Percentiles rank a stretch among this genome's conserved stretches.
Conservation (phyloP, 2,113 vertebrate genomes). For the Dryoscopus gambensis region DNA sequence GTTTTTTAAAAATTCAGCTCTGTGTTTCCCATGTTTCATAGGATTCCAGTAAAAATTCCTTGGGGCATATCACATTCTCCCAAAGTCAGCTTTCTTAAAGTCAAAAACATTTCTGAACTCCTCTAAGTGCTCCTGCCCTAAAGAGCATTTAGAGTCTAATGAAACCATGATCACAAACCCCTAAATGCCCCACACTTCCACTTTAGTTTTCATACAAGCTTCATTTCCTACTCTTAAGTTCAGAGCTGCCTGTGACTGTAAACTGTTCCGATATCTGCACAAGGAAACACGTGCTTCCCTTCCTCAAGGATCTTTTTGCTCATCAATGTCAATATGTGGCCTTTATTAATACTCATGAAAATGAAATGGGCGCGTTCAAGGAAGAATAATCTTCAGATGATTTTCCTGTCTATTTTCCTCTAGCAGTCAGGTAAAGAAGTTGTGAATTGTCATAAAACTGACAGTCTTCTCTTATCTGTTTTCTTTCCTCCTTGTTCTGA, state of each 20-base stretch:
- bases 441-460: neutral
- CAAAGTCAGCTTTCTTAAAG: conserved; percentile 59
- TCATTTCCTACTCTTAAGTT: conserved; percentile 39
- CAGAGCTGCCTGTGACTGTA: neutral
- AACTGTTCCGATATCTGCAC: neutral
- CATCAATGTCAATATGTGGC: neutral
- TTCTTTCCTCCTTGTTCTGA: neutral
- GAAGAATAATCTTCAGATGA: neutral
- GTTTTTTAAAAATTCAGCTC: conserved; percentile 52
- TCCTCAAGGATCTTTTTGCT: conserved; percentile 6
- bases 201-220: conserved; percentile 13
- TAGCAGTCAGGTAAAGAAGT: neutral
- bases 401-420: conserved; percentile 15
- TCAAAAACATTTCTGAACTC: conserved; percentile 36
- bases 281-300: conserved; percentile 34
- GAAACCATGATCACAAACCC: conserved; percentile 39
- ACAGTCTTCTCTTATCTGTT: neutral
- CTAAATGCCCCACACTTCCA: neutral
- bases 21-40: conserved; percentile 58
- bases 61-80: conserved; percentile 46
- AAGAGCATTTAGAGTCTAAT: conserved; percentile 33
- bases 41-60: conserved; percentile 43
- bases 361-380: neutral
- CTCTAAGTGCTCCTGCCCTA: neutral
- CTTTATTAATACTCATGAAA: neutral